Percentiles rank a stretch among this genome's conserved stretches.
These are phyloP conservation scores for Anabas testudineus DNA, from an alignment of 2,797 vertebrate species.

Conservation along the genomic window DNA sequence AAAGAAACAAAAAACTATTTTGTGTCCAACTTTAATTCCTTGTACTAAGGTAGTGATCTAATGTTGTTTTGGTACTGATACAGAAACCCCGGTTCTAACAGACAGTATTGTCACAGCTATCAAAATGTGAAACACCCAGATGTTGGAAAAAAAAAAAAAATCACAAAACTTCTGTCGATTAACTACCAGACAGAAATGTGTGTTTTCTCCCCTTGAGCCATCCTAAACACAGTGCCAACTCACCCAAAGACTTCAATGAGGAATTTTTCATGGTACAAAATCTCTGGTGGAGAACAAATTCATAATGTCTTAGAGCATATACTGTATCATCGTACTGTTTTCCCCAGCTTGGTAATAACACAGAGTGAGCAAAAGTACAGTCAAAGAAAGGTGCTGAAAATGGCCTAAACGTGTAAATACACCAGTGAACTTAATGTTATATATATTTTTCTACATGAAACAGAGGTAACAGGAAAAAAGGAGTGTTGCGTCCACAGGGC, in stretches of 20 bases:
- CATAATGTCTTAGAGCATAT: background rate
- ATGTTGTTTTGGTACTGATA: background rate
- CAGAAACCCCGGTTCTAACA: no score
- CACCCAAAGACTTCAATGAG: no score
- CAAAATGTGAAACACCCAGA: background rate
- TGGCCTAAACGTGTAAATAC: no score
- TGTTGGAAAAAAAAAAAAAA: background rate
- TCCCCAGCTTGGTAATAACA: no score
- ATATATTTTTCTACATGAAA: no score
- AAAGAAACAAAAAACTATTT: no score
- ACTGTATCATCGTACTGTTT: background rate
- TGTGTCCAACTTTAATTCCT: no score
- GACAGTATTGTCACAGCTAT: background rate
- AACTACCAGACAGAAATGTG: no score
- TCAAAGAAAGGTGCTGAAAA: background rate
- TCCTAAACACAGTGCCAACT: no score
- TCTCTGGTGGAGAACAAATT: background rate
- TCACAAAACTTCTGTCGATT: background rate
- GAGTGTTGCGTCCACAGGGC: constrained; percentile 16
- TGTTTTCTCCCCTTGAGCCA: no score
- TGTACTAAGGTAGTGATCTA: background rate
- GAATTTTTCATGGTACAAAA: no score
- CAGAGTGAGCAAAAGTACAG: background rate
- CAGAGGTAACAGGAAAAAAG: no score
- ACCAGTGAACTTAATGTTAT: background rate